Percentiles rank a stretch among this genome's conserved stretches.
Evolutionary conservation across 2,888 invertebrate genomes (phyloP).

Genomic region (Smittia sp.): DNA sequence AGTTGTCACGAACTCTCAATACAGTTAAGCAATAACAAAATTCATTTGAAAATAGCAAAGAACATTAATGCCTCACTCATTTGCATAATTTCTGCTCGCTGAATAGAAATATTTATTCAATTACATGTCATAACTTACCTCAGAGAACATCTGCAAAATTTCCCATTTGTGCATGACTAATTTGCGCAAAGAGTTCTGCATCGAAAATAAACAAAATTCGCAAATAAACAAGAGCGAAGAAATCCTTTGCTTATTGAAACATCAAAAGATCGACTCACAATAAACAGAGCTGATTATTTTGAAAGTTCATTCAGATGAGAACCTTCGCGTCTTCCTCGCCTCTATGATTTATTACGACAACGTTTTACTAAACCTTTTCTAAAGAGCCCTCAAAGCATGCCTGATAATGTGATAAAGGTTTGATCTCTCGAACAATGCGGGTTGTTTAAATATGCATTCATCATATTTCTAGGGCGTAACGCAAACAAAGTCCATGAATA

Average conservation of each 20-base stretch:
- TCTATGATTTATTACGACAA: constrained; percentile 14
- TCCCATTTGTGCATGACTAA: constrained; percentile 30
- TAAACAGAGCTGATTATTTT: background rate
- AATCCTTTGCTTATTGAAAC: constrained; percentile 9
- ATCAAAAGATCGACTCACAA: background rate
- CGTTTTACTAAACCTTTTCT: background rate
- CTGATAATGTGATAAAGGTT: constrained; percentile 21
- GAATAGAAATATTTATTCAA: constrained; percentile 7
- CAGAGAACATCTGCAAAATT: constrained; percentile 27
- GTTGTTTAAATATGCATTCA: constrained; percentile 39
- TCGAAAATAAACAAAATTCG: background rate
- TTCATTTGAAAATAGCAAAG: too few species aligned
- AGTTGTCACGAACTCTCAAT: too few species aligned
- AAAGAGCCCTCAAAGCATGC: constrained; percentile 4
- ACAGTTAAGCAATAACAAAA: too few species aligned
- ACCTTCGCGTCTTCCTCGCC: background rate
- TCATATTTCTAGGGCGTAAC: constrained; percentile 18
- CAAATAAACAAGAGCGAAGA: background rate
- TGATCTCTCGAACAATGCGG: constrained; percentile 11
- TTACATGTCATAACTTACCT: constrained; percentile 30
- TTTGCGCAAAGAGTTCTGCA: background rate
- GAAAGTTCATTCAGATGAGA: background rate
- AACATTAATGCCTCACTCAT: too few species aligned
- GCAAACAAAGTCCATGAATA: constrained; percentile 22
- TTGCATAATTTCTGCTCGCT: constrained; percentile 29